Evolutionary conservation across 1,140 invertebrate species (phyloP).

Genomic region (Ladona fulva): DNA sequence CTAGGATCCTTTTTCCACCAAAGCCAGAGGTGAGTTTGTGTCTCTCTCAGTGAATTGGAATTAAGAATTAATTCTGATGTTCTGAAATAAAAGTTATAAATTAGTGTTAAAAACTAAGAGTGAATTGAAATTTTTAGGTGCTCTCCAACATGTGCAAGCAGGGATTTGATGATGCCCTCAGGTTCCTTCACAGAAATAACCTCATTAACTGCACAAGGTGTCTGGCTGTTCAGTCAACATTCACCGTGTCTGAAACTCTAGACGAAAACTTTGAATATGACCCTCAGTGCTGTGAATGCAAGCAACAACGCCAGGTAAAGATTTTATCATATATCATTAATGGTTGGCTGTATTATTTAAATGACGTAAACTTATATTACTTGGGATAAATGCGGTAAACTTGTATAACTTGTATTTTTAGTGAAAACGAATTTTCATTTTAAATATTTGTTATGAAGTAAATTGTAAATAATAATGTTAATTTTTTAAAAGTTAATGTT

Average conservation of each 20-base stretch:
- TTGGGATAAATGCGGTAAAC: too few relatives aligned
- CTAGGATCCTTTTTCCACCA: conserved; percentile 87
- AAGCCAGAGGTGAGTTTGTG: conserved; percentile 63
- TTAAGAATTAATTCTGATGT: conserved; percentile 14
- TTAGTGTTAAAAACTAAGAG: conserved; percentile 15
- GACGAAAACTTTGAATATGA: conserved; percentile 66
- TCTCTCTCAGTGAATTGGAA: conserved; percentile 27
- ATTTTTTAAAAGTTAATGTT: too few relatives aligned
- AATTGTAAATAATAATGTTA: too few relatives aligned
- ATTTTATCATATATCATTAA: neutral
- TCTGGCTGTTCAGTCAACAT: conserved; percentile 71
- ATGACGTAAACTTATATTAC: too few relatives aligned
- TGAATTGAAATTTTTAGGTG: conserved; percentile 33
- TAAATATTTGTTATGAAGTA: too few relatives aligned
- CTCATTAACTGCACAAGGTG: conserved; percentile 77
- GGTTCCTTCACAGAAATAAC: conserved; percentile 87
- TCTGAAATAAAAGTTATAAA: too few relatives aligned
- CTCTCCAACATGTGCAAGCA: conserved; percentile 93
- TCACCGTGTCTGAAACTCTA: conserved; percentile 59
- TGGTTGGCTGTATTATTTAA: neutral
- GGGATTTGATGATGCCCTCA: conserved; percentile 92
- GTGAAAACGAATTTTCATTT: conserved; percentile 13
- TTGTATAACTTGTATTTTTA: too few relatives aligned
- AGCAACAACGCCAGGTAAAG: conserved; percentile 66
- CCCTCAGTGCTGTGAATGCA: conserved; percentile 73